phyloP scores from a whole-genome alignment of 2,888 invertebrate genomes.

The Imbricaverruca yamaguchii region DNA sequence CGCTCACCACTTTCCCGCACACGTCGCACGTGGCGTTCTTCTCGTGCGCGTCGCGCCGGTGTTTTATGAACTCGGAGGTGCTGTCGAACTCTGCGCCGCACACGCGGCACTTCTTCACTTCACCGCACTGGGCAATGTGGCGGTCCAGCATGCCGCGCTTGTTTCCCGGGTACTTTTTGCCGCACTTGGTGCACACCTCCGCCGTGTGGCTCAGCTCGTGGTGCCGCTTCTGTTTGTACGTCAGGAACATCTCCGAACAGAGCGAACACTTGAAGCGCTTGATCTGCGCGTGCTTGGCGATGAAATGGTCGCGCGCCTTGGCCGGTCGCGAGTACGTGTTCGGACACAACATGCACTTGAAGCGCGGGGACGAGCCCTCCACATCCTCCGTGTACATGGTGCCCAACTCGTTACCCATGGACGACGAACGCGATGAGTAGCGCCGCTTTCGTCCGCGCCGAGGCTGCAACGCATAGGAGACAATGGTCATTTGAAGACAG shows the following conservation, averaged over 20 bases:
- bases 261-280: neutral
- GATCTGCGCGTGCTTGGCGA: slow-evolving; percentile 23
- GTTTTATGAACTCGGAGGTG: neutral
- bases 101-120: slow-evolving; percentile 4
- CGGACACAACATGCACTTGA: slow-evolving; percentile 8
- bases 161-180: slow-evolving; percentile 21
- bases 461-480: neutral
- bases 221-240: slow-evolving; percentile 23
- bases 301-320: slow-evolving; percentile 23
- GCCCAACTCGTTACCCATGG: neutral
- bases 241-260: slow-evolving; percentile 11
- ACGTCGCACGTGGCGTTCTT: slow-evolving; percentile 20
- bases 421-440: neutral
- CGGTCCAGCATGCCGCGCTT: slow-evolving; percentile 23
- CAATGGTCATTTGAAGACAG: neutral
- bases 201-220: slow-evolving; percentile 24
- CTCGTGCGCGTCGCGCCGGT: slow-evolving; percentile 22
- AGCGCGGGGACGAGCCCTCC: slow-evolving; percentile 2
- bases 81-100: slow-evolving; percentile 19
- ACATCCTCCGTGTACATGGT: slow-evolving; percentile 5
- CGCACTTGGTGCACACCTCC: slow-evolving; percentile 17
- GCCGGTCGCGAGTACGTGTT: slow-evolving; percentile 12
- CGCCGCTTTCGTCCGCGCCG: slow-evolving; percentile 11
- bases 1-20: slow-evolving; percentile 20
- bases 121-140: slow-evolving; percentile 13